phyloP scores from a whole-genome alignment of 1,140 invertebrate genomes.

The Argopecten irradians region DNA sequence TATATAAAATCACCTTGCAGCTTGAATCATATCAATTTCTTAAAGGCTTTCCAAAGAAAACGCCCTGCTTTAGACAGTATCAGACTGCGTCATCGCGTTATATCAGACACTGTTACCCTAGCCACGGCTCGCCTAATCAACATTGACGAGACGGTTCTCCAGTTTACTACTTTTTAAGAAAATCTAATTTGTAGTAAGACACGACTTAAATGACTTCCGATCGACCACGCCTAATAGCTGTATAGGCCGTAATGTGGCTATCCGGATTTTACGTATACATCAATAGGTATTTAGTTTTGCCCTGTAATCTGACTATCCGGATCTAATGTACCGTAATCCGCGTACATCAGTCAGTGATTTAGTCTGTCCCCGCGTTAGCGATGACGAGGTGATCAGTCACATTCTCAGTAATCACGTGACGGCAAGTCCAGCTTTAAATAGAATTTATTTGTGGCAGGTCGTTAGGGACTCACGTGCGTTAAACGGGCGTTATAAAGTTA shows the following conservation, averaged over 20 bases:
- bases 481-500: neutral
- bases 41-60: too few relatives aligned
- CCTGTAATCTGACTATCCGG: neutral
- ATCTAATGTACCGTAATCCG: too few relatives aligned
- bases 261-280: neutral
- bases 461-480: neutral
- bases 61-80: too few relatives aligned
- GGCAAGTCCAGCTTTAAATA: neutral
- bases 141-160: neutral
- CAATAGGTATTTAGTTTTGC: neutral
- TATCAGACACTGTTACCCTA: neutral
- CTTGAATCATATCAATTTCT: too few relatives aligned
- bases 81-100: neutral
- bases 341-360: too few relatives aligned
- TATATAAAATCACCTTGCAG: too few relatives aligned
- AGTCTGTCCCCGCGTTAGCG: too few relatives aligned
- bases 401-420: neutral
- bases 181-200: neutral
- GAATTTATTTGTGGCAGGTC: neutral
- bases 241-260: neutral
- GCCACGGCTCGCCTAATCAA: neutral
- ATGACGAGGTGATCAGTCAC: neutral
- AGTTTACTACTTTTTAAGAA: neutral
- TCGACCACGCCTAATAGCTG: neutral
- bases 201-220: neutral